Evolutionary conservation across 1,140 invertebrate species (phyloP).

Genomic region (Aphidius gifuensis): DNA sequence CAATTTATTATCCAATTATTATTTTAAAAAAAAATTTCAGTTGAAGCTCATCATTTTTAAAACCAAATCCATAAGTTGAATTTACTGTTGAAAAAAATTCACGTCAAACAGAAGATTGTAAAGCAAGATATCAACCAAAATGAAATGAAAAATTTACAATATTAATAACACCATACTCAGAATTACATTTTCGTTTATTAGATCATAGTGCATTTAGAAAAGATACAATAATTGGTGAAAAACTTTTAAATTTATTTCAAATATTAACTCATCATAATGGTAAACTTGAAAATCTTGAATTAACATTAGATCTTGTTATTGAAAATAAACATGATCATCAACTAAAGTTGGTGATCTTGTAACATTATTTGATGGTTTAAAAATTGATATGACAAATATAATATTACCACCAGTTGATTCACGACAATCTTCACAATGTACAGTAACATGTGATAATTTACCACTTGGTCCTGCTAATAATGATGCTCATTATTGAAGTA

Average conservation of each 20-base stretch:
- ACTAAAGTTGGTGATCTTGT: constrained; percentile 75
- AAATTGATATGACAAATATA: constrained; percentile 63
- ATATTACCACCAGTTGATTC: constrained; percentile 33
- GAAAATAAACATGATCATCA: constrained; percentile 58
- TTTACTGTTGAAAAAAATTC: constrained; percentile 77
- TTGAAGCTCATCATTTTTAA: constrained; percentile 79
- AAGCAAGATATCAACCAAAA: constrained; percentile 88
- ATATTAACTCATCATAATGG: constrained; percentile 83
- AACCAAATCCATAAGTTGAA: constrained; percentile 94
- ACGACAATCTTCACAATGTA: constrained; percentile 30
- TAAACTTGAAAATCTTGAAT: constrained; percentile 77
- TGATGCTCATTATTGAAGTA: constrained; percentile 52
- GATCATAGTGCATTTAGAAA: constrained; percentile 90
- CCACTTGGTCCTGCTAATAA: constrained; percentile 35
- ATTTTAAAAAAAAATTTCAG: constrained; percentile 50
- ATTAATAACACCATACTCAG: constrained; percentile 83
- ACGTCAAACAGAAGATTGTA: constrained; percentile 85
- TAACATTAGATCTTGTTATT: constrained; percentile 72
- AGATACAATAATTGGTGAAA: constrained; percentile 84
- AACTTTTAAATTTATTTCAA: constrained; percentile 73
- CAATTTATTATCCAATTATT: constrained; percentile 31
- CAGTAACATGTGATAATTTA: constrained; percentile 26
- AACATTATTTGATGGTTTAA: constrained; percentile 70
- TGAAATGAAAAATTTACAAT: constrained; percentile 95
- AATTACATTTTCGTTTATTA: constrained; percentile 78